Evolutionary conservation across 2,888 invertebrate species (phyloP).

Genomic region (Epiperipatus broadwayi): DNA sequence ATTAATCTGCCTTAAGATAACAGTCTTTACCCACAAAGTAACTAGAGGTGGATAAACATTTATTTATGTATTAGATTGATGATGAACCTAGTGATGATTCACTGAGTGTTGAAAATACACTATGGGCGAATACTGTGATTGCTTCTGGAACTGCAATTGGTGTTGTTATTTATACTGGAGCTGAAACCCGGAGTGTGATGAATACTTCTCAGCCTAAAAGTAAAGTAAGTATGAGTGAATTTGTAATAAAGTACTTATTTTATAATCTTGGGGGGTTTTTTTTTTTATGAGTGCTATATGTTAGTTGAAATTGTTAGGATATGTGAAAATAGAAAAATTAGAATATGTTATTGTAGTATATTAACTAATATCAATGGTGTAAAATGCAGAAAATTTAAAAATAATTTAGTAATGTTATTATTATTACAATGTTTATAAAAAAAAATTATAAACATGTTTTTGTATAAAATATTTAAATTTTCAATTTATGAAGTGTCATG

Average conservation of each 20-base stretch:
- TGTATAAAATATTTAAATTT: too few relatives aligned
- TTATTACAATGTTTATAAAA: too few relatives aligned
- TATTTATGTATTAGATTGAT: constrained; percentile 34
- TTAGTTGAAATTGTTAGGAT: neutral
- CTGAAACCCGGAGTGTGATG: constrained; percentile 93
- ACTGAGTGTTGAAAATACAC: constrained; percentile 80
- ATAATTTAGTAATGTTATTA: too few relatives aligned
- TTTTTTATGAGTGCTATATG: neutral
- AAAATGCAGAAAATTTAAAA: too few relatives aligned
- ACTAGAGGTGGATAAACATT: too few relatives aligned
- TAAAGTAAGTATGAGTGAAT: constrained; percentile 57
- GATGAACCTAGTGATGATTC: constrained; percentile 49
- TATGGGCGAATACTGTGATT: constrained; percentile 96
- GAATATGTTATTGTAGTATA: too few relatives aligned
- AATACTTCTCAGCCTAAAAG: constrained; percentile 90
- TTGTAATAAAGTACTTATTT: constrained; percentile 5
- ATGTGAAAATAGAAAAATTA: neutral
- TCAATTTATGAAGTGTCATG: too few relatives aligned
- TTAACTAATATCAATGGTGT: too few relatives aligned
- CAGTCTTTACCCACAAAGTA: too few relatives aligned
- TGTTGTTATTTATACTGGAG: constrained; percentile 84
- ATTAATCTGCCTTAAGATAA: too few relatives aligned
- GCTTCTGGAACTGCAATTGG: constrained; percentile 91
- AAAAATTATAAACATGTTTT: too few relatives aligned
- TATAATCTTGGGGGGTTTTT: neutral